These are phyloP conservation scores for Gopherus evgoodei DNA, from an alignment of 2,113 vertebrate genomes.

Conservation along the genomic window DNA sequence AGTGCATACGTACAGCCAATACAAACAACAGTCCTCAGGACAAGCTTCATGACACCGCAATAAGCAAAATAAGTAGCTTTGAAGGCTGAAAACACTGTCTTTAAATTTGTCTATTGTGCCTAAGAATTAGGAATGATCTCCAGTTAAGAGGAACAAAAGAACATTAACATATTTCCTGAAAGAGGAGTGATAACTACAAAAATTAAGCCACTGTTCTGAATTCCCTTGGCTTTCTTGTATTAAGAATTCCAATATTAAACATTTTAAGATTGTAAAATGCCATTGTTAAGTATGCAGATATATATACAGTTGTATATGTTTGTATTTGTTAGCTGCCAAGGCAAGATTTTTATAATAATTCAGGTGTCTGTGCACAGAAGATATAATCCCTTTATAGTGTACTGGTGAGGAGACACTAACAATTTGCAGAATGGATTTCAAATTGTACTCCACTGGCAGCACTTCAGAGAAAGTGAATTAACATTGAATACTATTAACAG, in stretches of 20 bases:
- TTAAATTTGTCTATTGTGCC: neutral
- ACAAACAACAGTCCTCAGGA: neutral
- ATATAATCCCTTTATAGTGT: conserved; percentile 52
- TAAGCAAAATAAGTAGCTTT: neutral
- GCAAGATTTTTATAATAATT: neutral
- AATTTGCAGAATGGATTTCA: conserved; percentile 35
- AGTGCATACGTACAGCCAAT: neutral
- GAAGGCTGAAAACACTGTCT: neutral
- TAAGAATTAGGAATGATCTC: neutral
- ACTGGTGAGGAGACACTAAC: conserved; percentile 43
- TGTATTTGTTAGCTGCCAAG: neutral
- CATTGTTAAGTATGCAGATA: neutral
- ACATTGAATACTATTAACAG: neutral
- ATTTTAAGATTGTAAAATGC: neutral
- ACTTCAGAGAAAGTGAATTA: conserved; percentile 25
- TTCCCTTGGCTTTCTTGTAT: neutral
- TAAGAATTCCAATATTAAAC: neutral
- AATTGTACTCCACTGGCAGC: conserved; percentile 48
- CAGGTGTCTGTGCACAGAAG: conserved; percentile 15
- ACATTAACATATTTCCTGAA: neutral
- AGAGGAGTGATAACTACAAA: neutral
- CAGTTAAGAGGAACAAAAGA: neutral
- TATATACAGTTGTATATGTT: too few species aligned
- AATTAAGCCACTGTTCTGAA: neutral
- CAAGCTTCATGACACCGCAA: neutral